Evolutionary conservation across 1,140 invertebrate genomes (phyloP), one percentile per base, ranked within the genome.

Genomic region (Xylocopa sonorina): DNA sequence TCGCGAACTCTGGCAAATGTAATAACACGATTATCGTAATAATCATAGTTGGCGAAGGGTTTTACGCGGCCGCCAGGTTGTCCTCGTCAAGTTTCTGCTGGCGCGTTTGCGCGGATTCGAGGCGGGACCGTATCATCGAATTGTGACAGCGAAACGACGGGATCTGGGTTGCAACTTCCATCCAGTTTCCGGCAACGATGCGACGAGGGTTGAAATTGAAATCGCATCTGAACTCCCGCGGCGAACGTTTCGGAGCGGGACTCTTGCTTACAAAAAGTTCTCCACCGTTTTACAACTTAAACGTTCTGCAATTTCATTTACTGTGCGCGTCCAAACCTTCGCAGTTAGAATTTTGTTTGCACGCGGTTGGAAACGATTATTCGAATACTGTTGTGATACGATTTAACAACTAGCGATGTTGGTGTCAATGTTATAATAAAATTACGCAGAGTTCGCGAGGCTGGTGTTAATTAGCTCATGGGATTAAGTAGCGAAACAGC

Each of bases 1-100:
- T 60, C 29, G 6, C 14, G 16, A 10, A 29, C 43, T 0, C 3
- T 14, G 16, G 53, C 5, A 16, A 32, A 27, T 18, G 50, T 69
- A 62, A 72, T 71, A 72, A 81, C 12, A 24, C 43, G 29, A 29
- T 21, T 50, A 41, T 58, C 24, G 38, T 69, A 67, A 66, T 82
- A 63, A 79, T 57, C 32, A 16, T 9, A 73, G 43, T 50, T 55
- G 18, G 48, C 2, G 32, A 27, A 21, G 12, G 29, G 14, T 57
- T 58, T 60, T 41, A 53, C 27, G 43, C 32, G 66, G 43, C 21
- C 9, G 29, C 21, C 48, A 55, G n/a, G 12, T 5, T 57, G 51
- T 67, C 67, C n/a, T 0, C 29, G 41, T 5, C 6, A 9, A 57
- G 69, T 43, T 82, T 75, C 27, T 41, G 32, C 27, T 50, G 50